Conservation (phyloP, 2,888 invertebrate genomes). For the Hirtodrosophila confusa region DNA sequence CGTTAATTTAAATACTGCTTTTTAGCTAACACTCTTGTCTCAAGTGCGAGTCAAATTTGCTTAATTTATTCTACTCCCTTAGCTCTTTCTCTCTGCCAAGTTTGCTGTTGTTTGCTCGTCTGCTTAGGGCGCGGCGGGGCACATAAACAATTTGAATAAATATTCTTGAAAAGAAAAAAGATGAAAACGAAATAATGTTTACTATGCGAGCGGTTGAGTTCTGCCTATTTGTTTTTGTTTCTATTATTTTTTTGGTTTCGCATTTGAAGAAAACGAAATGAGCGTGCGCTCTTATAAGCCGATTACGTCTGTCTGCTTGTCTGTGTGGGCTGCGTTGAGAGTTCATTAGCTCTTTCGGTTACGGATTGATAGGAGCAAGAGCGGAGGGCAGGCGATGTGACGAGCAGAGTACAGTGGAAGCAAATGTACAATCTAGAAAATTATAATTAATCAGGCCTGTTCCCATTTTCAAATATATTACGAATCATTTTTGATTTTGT, state of each 20-base stretch:
- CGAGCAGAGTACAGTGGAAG: too few species aligned
- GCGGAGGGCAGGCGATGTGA: constrained; percentile 5
- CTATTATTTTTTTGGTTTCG: constrained; percentile 18
- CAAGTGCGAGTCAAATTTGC: constrained; percentile 17
- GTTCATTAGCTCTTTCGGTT: constrained; percentile 63
- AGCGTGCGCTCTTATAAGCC: constrained; percentile 34
- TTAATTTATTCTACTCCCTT: constrained; percentile 26
- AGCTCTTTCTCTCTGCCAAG: background rate
- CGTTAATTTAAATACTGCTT: constrained; percentile 19
- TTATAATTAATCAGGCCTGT: too few species aligned
- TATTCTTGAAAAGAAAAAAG: constrained; percentile 18
- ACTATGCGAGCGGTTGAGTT: constrained; percentile 24
- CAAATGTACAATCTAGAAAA: too few species aligned
- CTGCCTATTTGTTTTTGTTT: constrained; percentile 33
- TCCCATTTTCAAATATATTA: too few species aligned
- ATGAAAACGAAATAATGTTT: constrained; percentile 26
- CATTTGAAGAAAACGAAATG: constrained; percentile 47
- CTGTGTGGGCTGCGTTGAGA: constrained; percentile 30
- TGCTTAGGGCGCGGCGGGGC: constrained; percentile 18
- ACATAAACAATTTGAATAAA: constrained; percentile 42
- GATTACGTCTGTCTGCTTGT: constrained; percentile 12
- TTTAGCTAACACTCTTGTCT: constrained; percentile 5
- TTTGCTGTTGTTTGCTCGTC: background rate
- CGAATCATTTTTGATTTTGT: too few species aligned
- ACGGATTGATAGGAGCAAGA: constrained; percentile 7